A percentile compares a stretch with the other conserved stretches of the same genome.
Conservation (phyloP, 1,140 invertebrate genomes). For the Lepidurus couesii region DNA sequence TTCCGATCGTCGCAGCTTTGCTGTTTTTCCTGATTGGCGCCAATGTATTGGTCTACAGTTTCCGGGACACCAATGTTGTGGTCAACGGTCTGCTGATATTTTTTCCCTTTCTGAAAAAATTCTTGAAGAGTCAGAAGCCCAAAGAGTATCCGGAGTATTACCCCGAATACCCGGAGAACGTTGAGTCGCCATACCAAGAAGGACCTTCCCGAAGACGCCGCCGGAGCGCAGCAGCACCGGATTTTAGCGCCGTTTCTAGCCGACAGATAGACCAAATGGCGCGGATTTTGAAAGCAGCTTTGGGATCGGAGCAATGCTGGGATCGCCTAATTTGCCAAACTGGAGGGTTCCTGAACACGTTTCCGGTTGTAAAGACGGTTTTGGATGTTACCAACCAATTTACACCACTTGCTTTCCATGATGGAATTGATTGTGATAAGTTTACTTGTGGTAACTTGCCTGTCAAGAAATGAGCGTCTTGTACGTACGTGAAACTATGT, state of each 20-base stretch:
- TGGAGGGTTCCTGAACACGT: background rate
- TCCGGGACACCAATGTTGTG: background rate
- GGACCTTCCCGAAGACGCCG: background rate
- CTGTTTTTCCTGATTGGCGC: background rate
- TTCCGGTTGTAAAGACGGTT: background rate
- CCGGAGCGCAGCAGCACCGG: background rate
- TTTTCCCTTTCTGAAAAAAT: background rate
- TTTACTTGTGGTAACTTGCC: background rate
- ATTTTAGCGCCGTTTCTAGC: background rate
- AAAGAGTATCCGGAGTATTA: background rate
- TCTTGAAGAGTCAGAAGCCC: background rate
- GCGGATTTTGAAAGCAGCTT: background rate
- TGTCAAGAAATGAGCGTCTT: background rate
- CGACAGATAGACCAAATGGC: background rate
- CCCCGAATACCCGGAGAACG: background rate
- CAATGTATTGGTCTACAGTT: background rate
- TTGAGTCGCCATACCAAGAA: background rate
- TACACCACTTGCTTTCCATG: background rate
- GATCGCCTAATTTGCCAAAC: background rate
- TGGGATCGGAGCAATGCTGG: background rate
- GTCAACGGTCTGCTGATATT: background rate
- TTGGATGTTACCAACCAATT: background rate
- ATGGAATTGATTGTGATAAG: background rate
- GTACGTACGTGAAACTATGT: background rate
- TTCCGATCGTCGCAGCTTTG: background rate